A percentile compares a stretch with the other conserved stretches of the same genome.
Conservation (phyloP, 2,113 vertebrate genomes). For the Anhinga rufa region DNA sequence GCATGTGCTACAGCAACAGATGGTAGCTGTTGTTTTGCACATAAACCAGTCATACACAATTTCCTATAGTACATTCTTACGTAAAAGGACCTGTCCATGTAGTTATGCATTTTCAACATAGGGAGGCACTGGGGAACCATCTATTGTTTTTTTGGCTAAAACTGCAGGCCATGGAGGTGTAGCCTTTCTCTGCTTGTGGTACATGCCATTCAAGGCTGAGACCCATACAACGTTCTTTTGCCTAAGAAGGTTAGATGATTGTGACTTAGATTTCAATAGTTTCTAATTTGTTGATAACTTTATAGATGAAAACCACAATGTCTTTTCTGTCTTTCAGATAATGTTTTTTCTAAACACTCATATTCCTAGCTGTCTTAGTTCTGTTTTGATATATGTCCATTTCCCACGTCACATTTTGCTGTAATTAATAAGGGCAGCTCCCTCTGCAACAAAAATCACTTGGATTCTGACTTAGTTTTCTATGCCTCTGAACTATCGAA, state of each 20-base stretch:
- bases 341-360: neutral
- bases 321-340: neutral
- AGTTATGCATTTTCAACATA: neutral
- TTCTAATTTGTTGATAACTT: neutral
- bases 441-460: neutral
- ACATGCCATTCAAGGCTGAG: accelerated
- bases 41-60: neutral
- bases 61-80: neutral
- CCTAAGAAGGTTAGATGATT: neutral
- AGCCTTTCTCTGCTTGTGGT: too few relatives aligned
- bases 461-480: neutral
- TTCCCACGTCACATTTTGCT: neutral
- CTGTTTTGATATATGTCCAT: neutral
- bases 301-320: neutral
- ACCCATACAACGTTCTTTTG: neutral
- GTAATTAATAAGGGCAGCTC: neutral
- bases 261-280: neutral
- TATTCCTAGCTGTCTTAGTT: neutral
- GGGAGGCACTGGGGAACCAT: neutral
- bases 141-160: neutral
- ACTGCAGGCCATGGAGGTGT: too few relatives aligned
- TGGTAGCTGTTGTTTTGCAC: neutral
- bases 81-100: neutral
- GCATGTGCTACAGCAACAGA: neutral
- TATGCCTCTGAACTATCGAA: neutral